Conservation (phyloP, 2,888 invertebrate genomes). For the Apocheima hispidaria region DNA sequence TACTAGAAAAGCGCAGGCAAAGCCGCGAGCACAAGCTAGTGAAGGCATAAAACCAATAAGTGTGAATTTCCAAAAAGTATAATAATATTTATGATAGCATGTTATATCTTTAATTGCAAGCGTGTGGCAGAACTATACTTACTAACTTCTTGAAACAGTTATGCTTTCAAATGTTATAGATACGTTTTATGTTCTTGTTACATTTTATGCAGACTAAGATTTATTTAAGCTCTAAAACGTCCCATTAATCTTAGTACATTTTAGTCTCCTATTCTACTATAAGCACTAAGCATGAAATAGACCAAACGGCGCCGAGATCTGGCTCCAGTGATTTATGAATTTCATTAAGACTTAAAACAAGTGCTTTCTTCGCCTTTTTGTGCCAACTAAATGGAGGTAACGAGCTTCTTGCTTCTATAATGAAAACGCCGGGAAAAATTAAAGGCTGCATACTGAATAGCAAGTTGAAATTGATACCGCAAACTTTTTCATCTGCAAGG, state of each 20-base stretch:
- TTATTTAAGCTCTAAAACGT: slow-evolving; percentile 33
- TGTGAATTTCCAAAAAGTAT: too few relatives aligned
- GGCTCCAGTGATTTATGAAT: slow-evolving; percentile 75
- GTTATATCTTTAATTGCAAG: too few relatives aligned
- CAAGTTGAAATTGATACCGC: slow-evolving; percentile 70
- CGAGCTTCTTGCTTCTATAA: slow-evolving; percentile 74
- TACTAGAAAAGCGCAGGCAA: too few relatives aligned
- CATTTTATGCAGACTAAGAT: slow-evolving; percentile 8
- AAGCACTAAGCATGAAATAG: slow-evolving; percentile 59
- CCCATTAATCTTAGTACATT: slow-evolving; percentile 57
- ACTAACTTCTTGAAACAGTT: too few relatives aligned
- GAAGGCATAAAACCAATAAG: too few relatives aligned
- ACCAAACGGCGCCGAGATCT: slow-evolving; percentile 67
- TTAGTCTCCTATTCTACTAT: slow-evolving; percentile 54
- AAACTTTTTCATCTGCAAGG: slow-evolving; percentile 66
- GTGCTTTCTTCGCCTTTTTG: slow-evolving; percentile 61
- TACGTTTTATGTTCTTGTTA: background rate
- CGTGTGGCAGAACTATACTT: too few relatives aligned
- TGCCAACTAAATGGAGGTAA: slow-evolving; percentile 69
- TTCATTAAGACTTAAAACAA: slow-evolving; percentile 73
- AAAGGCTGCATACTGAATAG: slow-evolving; percentile 63
- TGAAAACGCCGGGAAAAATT: slow-evolving; percentile 60
- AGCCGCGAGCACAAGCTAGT: too few relatives aligned
- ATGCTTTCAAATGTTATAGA: background rate
- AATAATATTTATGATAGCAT: too few relatives aligned